Evolutionary conservation across 2,888 invertebrate species (phyloP), one percentile per base, ranked within the genome.

Genomic region (Euphydryas editha): DNA sequence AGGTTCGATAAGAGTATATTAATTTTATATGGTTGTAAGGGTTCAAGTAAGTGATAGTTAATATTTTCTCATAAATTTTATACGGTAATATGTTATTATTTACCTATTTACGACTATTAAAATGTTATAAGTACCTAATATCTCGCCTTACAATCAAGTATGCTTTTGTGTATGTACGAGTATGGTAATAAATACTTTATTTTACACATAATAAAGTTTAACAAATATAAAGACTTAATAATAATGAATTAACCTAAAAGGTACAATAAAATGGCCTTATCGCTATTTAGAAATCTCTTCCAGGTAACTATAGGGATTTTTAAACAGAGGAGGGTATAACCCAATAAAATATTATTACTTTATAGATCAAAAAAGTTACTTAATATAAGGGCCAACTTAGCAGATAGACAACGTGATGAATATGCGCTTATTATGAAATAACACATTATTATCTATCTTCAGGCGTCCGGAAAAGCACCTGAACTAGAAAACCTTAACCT

Each of bases 401-500:
- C 30, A 20, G 11, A 44, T 42, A 44, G 47, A 60, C 58, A 62
- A 65, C 60, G 62, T 39, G 49, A 57, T 42, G 46, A 59, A 68
- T 62, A 46, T 55, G 44, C 61, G 60, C 57, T 42, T 56, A 62
- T 64, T 68, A 59, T 30, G 46, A 63, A 72, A 72, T 65, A 67
- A 69, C 71, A 71, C 67, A 65, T 73, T 71, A 76, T 73, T 73
- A 70, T 59, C 66, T 61, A 49, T 60, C 75, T 65, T 20, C 62
- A 63, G 71, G 74, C 72, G 59, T 64, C 71, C 76, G 74, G 77
- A 77, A 74, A 76, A 73, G 72, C 71, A 75, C 73, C 73, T 75
- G 71, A 72, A 79, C 79, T 76, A 76, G 81, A 76, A 78, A 78
- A 72, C 74, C 79, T 78, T 81, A 78, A 78, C 79, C 79, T 74